Evolutionary conservation across 1,140 invertebrate genomes (phyloP).

Genomic region (Diorhabda carinulata): DNA sequence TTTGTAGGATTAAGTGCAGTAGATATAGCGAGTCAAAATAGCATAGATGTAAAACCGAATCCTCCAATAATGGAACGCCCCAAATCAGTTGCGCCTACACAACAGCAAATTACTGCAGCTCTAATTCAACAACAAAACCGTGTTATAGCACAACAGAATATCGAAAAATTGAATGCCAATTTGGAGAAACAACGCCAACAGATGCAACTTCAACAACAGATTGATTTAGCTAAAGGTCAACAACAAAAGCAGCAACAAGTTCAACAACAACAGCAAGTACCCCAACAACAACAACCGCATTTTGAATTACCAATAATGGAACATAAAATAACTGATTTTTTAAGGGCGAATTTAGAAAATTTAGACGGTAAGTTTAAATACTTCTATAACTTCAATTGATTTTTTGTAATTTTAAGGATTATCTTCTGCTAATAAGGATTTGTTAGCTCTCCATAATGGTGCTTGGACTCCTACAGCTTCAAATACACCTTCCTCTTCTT

Average conservation of each 20-base stretch:
- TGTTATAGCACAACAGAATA: slow-evolving; percentile 54
- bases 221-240: slow-evolving; percentile 33
- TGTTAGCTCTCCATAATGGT: slow-evolving; percentile 66
- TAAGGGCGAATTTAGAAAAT: slow-evolving; percentile 65
- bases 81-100: slow-evolving; percentile 45
- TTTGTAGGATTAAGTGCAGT: slow-evolving; percentile 35
- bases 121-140: slow-evolving; percentile 57
- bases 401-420: slow-evolving; percentile 27
- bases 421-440: slow-evolving; percentile 60
- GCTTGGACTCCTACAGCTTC: slow-evolving; percentile 53
- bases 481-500: slow-evolving; percentile 28
- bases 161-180: slow-evolving; percentile 55
- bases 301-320: slow-evolving; percentile 50
- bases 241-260: slow-evolving; percentile 45
- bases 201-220: slow-evolving; percentile 42
- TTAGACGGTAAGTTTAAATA: slow-evolving; percentile 52
- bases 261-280: slow-evolving; percentile 16
- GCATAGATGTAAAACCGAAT: slow-evolving; percentile 38
- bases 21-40: slow-evolving; percentile 42
- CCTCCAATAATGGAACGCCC: slow-evolving; percentile 41
- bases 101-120: slow-evolving; percentile 52
- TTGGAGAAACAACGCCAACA: slow-evolving; percentile 56
- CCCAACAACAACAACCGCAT: slow-evolving; percentile 43
- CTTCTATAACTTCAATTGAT: background rate
- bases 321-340: slow-evolving; percentile 58